phyloP scores from a whole-genome alignment of 2,888 invertebrate genomes.

The Sthenelais limicola region DNA sequence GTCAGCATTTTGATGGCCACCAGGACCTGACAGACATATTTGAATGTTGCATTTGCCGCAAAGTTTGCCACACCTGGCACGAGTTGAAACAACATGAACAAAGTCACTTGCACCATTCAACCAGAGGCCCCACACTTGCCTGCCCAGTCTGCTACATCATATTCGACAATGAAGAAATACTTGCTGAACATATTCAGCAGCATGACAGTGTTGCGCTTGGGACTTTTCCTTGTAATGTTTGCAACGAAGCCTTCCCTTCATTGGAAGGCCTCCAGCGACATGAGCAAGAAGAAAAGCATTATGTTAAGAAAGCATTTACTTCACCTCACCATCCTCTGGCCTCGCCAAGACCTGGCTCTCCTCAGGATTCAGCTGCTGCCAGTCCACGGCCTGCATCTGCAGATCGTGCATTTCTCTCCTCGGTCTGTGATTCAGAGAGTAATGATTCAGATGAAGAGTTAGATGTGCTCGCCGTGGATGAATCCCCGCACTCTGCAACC shows the following conservation, averaged over 20 bases:
- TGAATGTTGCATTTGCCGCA: constrained; percentile 50
- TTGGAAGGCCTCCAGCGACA: neutral
- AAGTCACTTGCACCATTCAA: constrained; percentile 40
- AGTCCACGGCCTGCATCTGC: neutral
- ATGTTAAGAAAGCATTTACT: constrained; percentile 18
- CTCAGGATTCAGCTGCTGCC: neutral
- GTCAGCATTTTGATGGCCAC: constrained; percentile 48
- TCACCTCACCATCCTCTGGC: constrained; percentile 8
- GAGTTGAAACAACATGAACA: constrained; percentile 47
- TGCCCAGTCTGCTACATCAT: constrained; percentile 39
- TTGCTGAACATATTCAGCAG: constrained; percentile 33
- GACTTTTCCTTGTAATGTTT: constrained; percentile 15
- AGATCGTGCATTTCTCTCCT: constrained; percentile 9
- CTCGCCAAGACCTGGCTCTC: neutral
- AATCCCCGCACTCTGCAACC: neutral
- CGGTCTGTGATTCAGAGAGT: constrained; percentile 20
- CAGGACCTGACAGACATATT: constrained; percentile 47
- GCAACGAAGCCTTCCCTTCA: constrained; percentile 19
- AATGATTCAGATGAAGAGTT: constrained; percentile 30
- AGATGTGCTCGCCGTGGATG: constrained; percentile 19
- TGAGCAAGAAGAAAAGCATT: constrained; percentile 34
- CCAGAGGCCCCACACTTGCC: constrained; percentile 14
- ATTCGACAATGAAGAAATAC: constrained; percentile 31
- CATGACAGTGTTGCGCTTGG: constrained; percentile 1
- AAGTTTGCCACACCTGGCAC: constrained; percentile 43